phyloP scores from a whole-genome alignment of 2,797 vertebrate species.

The Saxicola maurus region DNA sequence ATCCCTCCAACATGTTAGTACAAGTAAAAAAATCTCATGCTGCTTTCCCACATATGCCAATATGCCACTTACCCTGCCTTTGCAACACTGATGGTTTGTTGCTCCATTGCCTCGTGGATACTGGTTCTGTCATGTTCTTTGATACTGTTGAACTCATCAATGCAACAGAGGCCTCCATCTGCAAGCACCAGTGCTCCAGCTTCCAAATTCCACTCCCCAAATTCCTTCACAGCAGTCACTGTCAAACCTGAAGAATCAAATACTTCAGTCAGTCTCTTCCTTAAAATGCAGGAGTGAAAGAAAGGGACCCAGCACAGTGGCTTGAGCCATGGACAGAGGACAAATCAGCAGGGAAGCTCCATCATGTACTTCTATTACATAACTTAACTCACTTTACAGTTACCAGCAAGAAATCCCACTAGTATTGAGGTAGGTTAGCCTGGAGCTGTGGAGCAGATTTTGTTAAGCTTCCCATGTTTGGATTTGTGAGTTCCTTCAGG shows the following conservation, averaged over 20 bases:
- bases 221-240: slow-evolving; percentile 92
- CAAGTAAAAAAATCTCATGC: not conserved
- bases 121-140: slow-evolving; percentile 95
- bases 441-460: not conserved
- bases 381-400: not conserved
- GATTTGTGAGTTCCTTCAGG: not conserved
- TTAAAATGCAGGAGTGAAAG: not conserved
- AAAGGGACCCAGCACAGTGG: not conserved
- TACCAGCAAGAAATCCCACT: not conserved
- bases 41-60: not conserved
- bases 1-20: not conserved
- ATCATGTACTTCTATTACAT: not conserved
- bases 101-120: slow-evolving; percentile 97
- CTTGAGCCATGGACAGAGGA: not conserved
- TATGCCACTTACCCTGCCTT: slow-evolving; percentile 87
- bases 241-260: slow-evolving; percentile 82
- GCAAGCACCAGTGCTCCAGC: slow-evolving; percentile 93
- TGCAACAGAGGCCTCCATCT: slow-evolving; percentile 94
- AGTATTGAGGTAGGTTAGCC: accelerated
- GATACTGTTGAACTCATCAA: slow-evolving; percentile 96
- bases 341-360: not conserved
- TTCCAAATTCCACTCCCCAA: slow-evolving; percentile 95
- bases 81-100: slow-evolving; percentile 95
- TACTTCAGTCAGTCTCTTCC: not conserved
- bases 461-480: not conserved